Base-by-base conservation (phyloP, 2,888 invertebrate species). In the Habrosyne pyritoides region DNA sequence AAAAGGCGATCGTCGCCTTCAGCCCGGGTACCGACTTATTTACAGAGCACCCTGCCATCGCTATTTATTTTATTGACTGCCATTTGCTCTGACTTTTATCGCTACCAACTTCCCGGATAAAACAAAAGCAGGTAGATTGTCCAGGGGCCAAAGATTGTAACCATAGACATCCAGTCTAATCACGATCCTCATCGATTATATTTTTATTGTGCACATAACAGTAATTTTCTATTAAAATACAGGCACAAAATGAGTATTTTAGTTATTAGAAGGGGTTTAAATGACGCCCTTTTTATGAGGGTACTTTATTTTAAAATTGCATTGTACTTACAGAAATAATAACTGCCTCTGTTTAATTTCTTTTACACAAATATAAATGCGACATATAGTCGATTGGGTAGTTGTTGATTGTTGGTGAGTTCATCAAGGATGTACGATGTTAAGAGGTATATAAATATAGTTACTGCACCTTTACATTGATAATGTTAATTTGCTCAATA, bases 21-120 rank as follows among this genome's bases (percentile, higher is more conserved):
- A 86, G 82, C 84, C 78, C 77, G 71, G 79, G 78, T 81, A 82
- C 82, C 86, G 83, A 91, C 91, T 91, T 92, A 92, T 92, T 92
- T 92, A 92, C 92, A 91, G 91, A 91, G 90, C 88, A 90, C 91
- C 90, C 90, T 86, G 88, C 89, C 87, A 80, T 83, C 73, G 89
- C 91, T 92, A 92, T 92, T 92, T 92, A 92, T 92, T 92, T 92
- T 92, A 92, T 92, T 91, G 92, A 90, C 91, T 89, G 86, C 90
- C 91, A 89, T 92, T 92, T 91, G 88, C 78, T 81, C 86, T 88
- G 91, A 91, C 89, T 91, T 91, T 91, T 92, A 92, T 92, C 86
- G 88, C 83, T 84, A 81, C 83, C 88, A 86, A 84, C 86, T 90
- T 90, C 82, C 88, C 84, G 84, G 85, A 84, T 86, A 89, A 89